Conservation (phyloP, 1,140 invertebrate species). For the Camponotus pennsylvanicus region DNA sequence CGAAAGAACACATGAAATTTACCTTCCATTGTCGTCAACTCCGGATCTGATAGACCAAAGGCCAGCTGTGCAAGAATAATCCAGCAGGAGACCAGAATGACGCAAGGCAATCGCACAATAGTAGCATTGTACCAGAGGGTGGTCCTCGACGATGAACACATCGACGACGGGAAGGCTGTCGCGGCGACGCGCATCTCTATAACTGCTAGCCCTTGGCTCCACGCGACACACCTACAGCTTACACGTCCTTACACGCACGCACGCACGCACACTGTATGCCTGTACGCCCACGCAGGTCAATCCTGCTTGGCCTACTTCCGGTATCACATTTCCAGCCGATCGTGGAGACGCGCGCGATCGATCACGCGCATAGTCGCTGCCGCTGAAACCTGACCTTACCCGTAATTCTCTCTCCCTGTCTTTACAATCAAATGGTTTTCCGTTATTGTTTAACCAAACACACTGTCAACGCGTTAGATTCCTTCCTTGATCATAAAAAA, state of each 20-base stretch:
- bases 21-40: slow-evolving; percentile 77
- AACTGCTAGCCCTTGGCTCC: slow-evolving; percentile 52
- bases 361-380: slow-evolving; percentile 70
- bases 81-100: slow-evolving; percentile 72
- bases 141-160: slow-evolving; percentile 44
- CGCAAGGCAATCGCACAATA: slow-evolving; percentile 65
- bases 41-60: slow-evolving; percentile 76
- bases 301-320: slow-evolving; percentile 73
- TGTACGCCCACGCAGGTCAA: slow-evolving; percentile 70
- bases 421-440: background rate
- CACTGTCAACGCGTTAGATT: background rate
- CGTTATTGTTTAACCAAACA: background rate
- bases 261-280: slow-evolving; percentile 60
- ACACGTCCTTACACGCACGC: slow-evolving; percentile 39
- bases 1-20: slow-evolving; percentile 10
- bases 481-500: background rate
- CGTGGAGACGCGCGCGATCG: slow-evolving; percentile 67
- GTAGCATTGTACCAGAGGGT: slow-evolving; percentile 20
- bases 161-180: slow-evolving; percentile 36
- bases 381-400: slow-evolving; percentile 26
- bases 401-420: slow-evolving; percentile 33
- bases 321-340: slow-evolving; percentile 74
- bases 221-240: slow-evolving; percentile 64
- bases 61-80: slow-evolving; percentile 70
- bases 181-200: slow-evolving; percentile 64